Evolutionary conservation across 2,888 invertebrate species (phyloP), one percentile per base, ranked within the genome.

Genomic region (Hemithea aestivaria): DNA sequence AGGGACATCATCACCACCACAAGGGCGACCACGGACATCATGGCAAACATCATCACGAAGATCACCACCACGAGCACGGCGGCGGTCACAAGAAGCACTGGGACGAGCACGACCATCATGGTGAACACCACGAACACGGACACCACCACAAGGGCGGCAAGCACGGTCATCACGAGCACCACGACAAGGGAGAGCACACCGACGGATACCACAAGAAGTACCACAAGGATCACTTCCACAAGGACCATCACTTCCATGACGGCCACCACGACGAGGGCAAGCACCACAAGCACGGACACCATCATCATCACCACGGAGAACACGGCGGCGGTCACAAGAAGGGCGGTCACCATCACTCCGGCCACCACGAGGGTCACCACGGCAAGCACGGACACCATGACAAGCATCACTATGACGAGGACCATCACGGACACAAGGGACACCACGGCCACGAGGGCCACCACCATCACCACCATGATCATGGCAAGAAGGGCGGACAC

Each of bases 161-260:
- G 66, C 92, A 92, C 68, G 93, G 92, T n/a, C 92, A 94, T 62
- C 93, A 94, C 59, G 93, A 94, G 54, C 93, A 93, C 23, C 94
- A 94, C 75, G 94, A 95, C 65, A 95, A 95, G 67, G 95, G 94
- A 0, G 93, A 94, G 59, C 93, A 94, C 59, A 90, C 91, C 36
- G 90, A 93, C 55, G 94, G 95, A 5, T 94, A 92, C 77, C 95
- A 95, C 73, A 93, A 95, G 81, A 94, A 95, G 61, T 90, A 93
- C 61, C 93, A 95, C 80, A 95, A 95, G 75, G 95, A 95, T 59
- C 95, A 95, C 75, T 95, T 92, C 81, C 91, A 94, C 71, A 95
- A 95, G 83, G 93, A 94, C 63, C 94, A 94, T 69, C 94, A 94
- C 87, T 95, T 95, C 89, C 95, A 95, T 70, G 95, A 95, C 65